Percentiles rank a stretch among this genome's conserved stretches.
Conservation (phyloP, 2,888 invertebrate genomes). For the Ornithoptera priamus region DNA sequence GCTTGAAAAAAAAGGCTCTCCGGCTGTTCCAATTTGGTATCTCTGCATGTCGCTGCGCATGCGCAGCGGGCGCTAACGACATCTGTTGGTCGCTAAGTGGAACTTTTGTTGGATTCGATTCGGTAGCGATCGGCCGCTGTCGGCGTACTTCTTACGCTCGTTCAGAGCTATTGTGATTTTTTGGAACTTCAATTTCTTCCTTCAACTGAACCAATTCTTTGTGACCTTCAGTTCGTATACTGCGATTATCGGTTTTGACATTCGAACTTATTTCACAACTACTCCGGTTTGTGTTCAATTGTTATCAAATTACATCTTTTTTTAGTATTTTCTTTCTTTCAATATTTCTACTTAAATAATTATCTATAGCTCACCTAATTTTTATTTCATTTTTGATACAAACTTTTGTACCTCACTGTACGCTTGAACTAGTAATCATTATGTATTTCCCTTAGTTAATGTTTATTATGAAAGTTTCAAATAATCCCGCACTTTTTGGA, state of each 20-base stretch:
- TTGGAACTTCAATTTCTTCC: neutral
- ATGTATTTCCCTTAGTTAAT: no score
- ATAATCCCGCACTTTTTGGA: no score
- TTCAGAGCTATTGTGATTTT: constrained; percentile 18
- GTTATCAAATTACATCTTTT: no score
- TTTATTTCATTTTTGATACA: no score
- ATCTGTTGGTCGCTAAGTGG: constrained; percentile 73
- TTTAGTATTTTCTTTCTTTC: no score
- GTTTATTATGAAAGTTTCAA: no score
- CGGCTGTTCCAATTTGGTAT: constrained; percentile 56
- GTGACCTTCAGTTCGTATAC: neutral
- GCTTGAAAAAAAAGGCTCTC: constrained; percentile 35
- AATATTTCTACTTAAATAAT: no score
- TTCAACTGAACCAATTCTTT: neutral
- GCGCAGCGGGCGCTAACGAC: constrained; percentile 76
- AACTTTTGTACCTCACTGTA: no score
- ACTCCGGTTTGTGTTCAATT: no score
- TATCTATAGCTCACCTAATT: no score
- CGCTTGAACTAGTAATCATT: no score
- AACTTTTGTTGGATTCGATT: constrained; percentile 72
- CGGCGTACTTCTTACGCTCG: constrained; percentile 50
- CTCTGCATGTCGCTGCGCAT: constrained; percentile 52
- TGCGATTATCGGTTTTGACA: neutral
- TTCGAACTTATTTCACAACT: neutral
- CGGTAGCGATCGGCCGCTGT: constrained; percentile 56